These are phyloP conservation scores for Araneus ventricosus DNA, from an alignment of 1,140 invertebrate species.

Conservation along the genomic window DNA sequence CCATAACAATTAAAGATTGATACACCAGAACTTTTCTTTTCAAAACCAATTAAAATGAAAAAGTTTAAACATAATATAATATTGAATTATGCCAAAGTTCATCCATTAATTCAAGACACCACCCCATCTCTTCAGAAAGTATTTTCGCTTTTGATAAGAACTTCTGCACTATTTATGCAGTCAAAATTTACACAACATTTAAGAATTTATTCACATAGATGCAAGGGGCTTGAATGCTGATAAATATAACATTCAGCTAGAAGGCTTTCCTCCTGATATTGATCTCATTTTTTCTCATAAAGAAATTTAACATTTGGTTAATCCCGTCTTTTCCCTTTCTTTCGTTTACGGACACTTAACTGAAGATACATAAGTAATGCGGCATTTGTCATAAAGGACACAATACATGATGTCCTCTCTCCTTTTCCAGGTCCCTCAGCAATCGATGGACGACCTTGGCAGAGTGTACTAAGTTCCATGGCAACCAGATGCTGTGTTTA, in stretches of 20 bases:
- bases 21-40: too few relatives aligned
- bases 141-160: background rate
- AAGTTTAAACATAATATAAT: too few relatives aligned
- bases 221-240: background rate
- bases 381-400: background rate
- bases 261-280: background rate
- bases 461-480: constrained; percentile 41
- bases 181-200: background rate
- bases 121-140: background rate
- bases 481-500: constrained; percentile 73
- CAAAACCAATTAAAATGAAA: too few relatives aligned
- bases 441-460: constrained; percentile 66
- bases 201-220: background rate
- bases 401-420: background rate
- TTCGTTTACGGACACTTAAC: background rate
- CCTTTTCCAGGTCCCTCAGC: constrained; percentile 13
- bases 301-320: background rate
- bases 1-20: too few relatives aligned
- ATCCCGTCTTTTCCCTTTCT: too few relatives aligned
- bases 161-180: background rate
- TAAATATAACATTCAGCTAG: background rate
- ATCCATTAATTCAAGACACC: background rate
- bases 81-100: background rate
- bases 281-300: background rate
- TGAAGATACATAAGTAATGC: background rate